Evolutionary conservation across 2,113 vertebrate genomes (phyloP), one percentile per base, ranked within the genome.

Genomic region (Myiozetetes cayanensis): DNA sequence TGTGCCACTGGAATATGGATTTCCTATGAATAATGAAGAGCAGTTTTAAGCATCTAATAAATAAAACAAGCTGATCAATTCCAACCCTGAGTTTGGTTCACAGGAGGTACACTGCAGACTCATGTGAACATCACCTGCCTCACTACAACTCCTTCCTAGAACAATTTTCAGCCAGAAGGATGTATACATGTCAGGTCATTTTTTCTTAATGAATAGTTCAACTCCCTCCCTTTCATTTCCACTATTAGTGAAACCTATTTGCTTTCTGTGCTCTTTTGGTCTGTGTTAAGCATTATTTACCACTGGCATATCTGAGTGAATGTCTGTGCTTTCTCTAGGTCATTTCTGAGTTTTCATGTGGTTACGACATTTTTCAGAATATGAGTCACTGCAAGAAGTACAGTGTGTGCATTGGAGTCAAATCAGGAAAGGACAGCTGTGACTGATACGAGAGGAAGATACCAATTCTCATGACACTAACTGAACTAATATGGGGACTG

Each of bases 391-490:
- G 13, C 47, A 77, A 80, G 85, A 75, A 90, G 78, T 55, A 91
- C 87, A 95, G 47, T 39, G 31, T 88, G 71, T 85, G 50, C 67
- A 62, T 68, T 95, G 67, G 50, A 90, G 85, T 82, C 43, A 85
- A 43, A 89, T 61, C 27, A 80, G 87, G 31, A 67, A 85, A 87
- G 85, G 72, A 94, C 85, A 95, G 87, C 87, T 97, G 93, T 67
- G 91, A 49, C 73, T 28, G 89, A 95, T 91, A 93, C 0, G 0
- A 85, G 79, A 93, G 81, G 67, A 94, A 96, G 89, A 96, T 83
- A 96, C 81, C 72, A 91, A 76, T 95, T 94, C 91, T 92, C 87
- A 94, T 85, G 95, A 93, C 89, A 90, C 68, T 91, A 95, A 91
- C 91, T 91, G 94, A 93, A 91, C 87, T 90, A 87, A 91, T 79